Evolutionary conservation across 2,888 invertebrate species (phyloP).

Genomic region (Anoplius nigerrimus): DNA sequence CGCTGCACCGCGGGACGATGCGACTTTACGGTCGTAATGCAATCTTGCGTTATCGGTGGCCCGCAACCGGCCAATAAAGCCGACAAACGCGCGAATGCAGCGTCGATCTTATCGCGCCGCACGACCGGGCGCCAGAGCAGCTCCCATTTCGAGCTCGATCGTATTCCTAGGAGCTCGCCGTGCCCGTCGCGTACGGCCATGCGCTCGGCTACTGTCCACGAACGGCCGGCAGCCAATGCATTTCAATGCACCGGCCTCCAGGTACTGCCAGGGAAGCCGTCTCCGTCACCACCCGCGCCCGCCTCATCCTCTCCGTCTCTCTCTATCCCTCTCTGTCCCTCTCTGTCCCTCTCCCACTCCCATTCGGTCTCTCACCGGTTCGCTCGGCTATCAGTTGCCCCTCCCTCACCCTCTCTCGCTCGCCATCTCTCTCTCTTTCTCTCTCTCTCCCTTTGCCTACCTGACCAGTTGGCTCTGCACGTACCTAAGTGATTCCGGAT

Average conservation of each 20-base stretch:
- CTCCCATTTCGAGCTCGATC: slow-evolving; percentile 42
- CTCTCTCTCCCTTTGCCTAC: slow-evolving; percentile 7
- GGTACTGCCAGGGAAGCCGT: not conserved
- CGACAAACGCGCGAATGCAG: slow-evolving; percentile 44
- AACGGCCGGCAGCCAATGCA: slow-evolving; percentile 46
- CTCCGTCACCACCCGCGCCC: too few species aligned
- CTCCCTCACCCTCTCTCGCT: not conserved
- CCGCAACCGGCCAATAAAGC: slow-evolving; percentile 56
- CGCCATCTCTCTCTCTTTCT: not conserved
- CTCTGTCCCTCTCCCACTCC: slow-evolving; percentile 13
- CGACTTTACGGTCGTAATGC: slow-evolving; percentile 56
- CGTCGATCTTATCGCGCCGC: slow-evolving; percentile 54
- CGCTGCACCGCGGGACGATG: slow-evolving; percentile 12
- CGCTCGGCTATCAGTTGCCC: not conserved
- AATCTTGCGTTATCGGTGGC: slow-evolving; percentile 60
- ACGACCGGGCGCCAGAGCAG: slow-evolving; percentile 10
- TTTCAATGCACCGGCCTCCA: slow-evolving; percentile 50
- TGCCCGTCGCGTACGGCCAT: slow-evolving; percentile 24
- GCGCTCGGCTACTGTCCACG: slow-evolving; percentile 25
- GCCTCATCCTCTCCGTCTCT: slow-evolving; percentile 13
- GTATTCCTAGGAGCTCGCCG: slow-evolving; percentile 35
- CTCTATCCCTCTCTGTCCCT: slow-evolving; percentile 18
- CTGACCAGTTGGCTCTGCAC: slow-evolving; percentile 28
- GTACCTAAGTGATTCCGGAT: slow-evolving; percentile 60
- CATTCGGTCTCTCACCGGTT: not conserved